These are phyloP conservation scores for Saimiri boliviensis DNA, from an alignment of 2,113 vertebrate genomes.

Conservation along the genomic window DNA sequence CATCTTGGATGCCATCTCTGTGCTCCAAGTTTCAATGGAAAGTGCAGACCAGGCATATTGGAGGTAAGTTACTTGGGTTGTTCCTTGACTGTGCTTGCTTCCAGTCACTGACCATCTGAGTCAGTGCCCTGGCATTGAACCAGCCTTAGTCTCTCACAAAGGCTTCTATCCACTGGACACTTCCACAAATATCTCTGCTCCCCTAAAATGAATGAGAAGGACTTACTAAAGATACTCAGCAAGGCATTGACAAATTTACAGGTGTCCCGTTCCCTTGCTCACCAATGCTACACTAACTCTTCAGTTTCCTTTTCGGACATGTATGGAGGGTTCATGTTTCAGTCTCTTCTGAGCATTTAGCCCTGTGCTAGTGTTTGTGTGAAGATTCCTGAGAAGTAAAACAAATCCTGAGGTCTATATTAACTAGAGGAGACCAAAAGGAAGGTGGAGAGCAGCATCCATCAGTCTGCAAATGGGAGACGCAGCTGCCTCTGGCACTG, in stretches of 20 bases:
- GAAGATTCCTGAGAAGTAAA: background rate
- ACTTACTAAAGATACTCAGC: background rate
- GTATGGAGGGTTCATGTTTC: background rate
- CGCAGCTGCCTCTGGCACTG: background rate
- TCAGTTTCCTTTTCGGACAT: background rate
- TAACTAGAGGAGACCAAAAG: background rate
- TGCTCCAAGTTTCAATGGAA: background rate
- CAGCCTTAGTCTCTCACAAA: background rate
- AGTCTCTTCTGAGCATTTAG: background rate
- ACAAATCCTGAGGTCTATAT: background rate
- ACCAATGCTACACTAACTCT: background rate
- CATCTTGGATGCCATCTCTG: background rate
- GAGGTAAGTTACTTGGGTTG: background rate
- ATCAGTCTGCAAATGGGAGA: background rate
- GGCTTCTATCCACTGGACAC: background rate
- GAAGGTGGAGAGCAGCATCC: background rate
- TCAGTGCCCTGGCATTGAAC: background rate
- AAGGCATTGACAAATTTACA: background rate
- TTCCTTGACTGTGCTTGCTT: background rate
- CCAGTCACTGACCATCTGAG: background rate
- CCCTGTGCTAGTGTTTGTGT: background rate
- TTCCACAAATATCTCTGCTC: background rate
- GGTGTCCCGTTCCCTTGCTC: background rate
- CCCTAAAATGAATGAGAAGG: background rate
- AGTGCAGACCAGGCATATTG: background rate